A percentile compares a stretch with the other conserved stretches of the same genome.
phyloP scores from a whole-genome alignment of 1,140 invertebrate genomes.

The Sweltsa coloradensis region DNA sequence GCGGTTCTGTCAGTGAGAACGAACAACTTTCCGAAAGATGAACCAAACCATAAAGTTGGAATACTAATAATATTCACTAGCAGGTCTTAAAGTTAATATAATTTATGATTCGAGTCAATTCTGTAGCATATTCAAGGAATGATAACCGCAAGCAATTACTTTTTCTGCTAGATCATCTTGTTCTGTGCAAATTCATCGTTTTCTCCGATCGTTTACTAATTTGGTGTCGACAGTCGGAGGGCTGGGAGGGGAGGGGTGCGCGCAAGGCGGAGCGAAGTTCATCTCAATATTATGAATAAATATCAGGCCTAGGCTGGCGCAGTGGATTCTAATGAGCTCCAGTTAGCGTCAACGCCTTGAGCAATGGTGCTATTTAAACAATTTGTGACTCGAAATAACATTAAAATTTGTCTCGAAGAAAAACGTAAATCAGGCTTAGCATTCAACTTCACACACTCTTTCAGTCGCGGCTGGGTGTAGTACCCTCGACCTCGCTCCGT shows the following conservation, averaged over 20 bases:
- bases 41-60: too few species aligned
- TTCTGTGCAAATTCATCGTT: not conserved
- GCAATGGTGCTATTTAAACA: conserved; percentile 38
- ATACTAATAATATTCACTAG: too few species aligned
- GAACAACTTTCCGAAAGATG: too few species aligned
- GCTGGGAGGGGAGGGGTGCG: not conserved
- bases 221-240: conserved; percentile 3
- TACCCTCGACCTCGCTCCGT: conserved; percentile 4
- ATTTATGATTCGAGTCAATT: conserved; percentile 8
- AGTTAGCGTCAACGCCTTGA: conserved; percentile 34
- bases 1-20: too few species aligned
- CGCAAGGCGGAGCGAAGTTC: conserved; percentile 3
- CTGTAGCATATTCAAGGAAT: conserved; percentile 1
- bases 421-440: conserved; percentile 33
- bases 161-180: not conserved
- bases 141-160: conserved; percentile 10
- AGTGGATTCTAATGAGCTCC: conserved; percentile 33
- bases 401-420: conserved; percentile 33
- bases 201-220: conserved; percentile 4
- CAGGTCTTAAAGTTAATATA: conserved; percentile 5
- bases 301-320: conserved; percentile 8
- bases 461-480: conserved; percentile 26
- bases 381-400: conserved; percentile 40
- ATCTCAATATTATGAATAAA: conserved; percentile 18
- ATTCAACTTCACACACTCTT: conserved; percentile 16